Percentiles rank a stretch among this genome's conserved stretches.
Conservation (phyloP, 2,113 vertebrate genomes). For the Sinocyclocheilus grahami region DNA sequence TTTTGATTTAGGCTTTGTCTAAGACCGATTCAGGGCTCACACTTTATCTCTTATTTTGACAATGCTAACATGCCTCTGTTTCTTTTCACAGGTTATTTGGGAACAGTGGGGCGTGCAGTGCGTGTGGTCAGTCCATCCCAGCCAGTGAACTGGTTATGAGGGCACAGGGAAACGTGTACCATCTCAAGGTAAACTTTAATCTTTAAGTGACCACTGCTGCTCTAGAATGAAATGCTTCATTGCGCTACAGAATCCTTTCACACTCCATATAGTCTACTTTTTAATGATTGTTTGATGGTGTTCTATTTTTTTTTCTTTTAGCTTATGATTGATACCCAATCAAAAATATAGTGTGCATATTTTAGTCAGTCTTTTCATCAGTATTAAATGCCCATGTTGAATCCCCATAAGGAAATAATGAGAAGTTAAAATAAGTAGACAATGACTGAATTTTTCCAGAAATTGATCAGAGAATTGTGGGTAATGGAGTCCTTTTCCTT, state of each 20-base stretch:
- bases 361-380: not conserved
- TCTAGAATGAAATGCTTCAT: not conserved
- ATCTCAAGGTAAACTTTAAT: slow-evolving; percentile 89
- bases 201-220: slow-evolving; percentile 33
- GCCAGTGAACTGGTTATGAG: slow-evolving; percentile 99
- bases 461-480: slow-evolving; percentile 15
- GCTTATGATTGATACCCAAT: not conserved
- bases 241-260: not conserved
- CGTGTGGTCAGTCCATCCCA: slow-evolving; percentile 98
- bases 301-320: no score
- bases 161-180: slow-evolving; percentile 98
- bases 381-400: not conserved
- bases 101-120: slow-evolving; percentile 97
- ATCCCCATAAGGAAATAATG: not conserved
- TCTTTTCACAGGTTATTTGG: slow-evolving; percentile 90
- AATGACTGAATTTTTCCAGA: not conserved
- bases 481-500: slow-evolving; percentile 28
- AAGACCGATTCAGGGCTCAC: not conserved
- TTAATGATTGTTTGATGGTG: not conserved
- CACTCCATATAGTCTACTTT: not conserved
- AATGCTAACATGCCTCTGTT: not conserved
- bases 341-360: not conserved
- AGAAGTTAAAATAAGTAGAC: not conserved
- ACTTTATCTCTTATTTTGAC: not conserved
- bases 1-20: not conserved